Evolutionary conservation across 1,140 invertebrate genomes (phyloP), one percentile per base, ranked within the genome.

Genomic region (Lepidotrigona ventralis): DNA sequence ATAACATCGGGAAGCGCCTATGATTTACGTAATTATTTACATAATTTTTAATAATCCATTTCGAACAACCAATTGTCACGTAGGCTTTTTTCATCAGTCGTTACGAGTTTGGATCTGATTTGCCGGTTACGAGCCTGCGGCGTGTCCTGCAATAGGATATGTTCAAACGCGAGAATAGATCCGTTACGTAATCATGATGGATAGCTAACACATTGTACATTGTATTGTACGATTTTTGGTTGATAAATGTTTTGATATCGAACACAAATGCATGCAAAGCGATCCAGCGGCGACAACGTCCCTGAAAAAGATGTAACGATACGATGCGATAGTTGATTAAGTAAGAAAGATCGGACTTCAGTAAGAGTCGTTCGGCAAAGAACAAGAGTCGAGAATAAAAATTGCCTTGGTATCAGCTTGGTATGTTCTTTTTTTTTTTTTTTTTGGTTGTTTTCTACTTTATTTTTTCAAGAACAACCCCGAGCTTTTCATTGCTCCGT

Each of bases 1-100:
- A 75, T 85, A 85, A 85, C 80, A 9, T 54, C 53, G 29, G 17
- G 54, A 64, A 60, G 73, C 79, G 73, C 19, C 56, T 66, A 56
- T 23, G 39, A 85, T 83, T 88, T 86, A 85, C 79, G 79, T 84
- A 88, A 88, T 84, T 86, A 79, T 88, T 88, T 86, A 86, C 66
- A 81, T 86, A 88, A 88, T 82, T 88, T 82, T 88, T 86, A 85
- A 77, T 77, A 85, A 82, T 64, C 72, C 56, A 29, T 46, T 46
- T 75, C 51, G 46, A 58, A 70, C 33, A 70, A 84, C 29, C 51
- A 33, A 77, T 82, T 58, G 58, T 46, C 33, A 60, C 56, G 21
- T 39, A 54, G 71, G 58, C 53, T 77, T 75, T 85, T 75, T 85
- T 82, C 79, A 26, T 53, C 68, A 19, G 39, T 33, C 68, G 64